Evolutionary conservation across 2,888 invertebrate species (phyloP), one percentile per base, ranked within the genome.

Genomic region (Macropis europaea): DNA sequence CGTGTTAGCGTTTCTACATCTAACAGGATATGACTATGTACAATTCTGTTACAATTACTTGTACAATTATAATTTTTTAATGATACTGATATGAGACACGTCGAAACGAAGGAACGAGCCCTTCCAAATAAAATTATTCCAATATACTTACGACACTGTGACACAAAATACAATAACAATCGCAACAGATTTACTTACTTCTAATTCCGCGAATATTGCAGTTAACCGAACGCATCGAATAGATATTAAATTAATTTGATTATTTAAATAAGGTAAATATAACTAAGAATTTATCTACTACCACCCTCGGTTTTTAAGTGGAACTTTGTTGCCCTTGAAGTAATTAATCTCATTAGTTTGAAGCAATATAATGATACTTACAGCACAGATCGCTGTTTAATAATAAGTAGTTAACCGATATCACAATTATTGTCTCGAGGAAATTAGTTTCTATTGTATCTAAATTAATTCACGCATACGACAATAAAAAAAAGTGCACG

Each of bases 11-110:
- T 78, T n/a, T 42, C 67, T 71, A 73, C 45, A 79, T 85, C 87
- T 87, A 87, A 86, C 87, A 82, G 84, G 87, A 86, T 76, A 83
- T 86, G 86, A 73, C 67, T 62, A 63, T 59, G 5, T 52, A 45
- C 5, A 62, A 43, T 43, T 56, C 24, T 15, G 2, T 63, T 64
- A 62, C 28, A 42, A n/a, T 32, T 56, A 34, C 28, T 28, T 6
- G 50, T 68, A 45, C 24, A 50, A 53, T 62, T 26, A 42, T 24
- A 6, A 63, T 34, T 24, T 30, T 1, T n/a, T 26, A 17, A 24
- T n/a, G 26, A 38, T 32, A 56, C 5, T 3, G n/a, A 52, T 28
- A 32, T 22, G 19, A 34, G 19, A 9, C 17, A 34, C 24, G 36
- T 52, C 11, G 24, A 34, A 45, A 43, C 15, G 7, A n/a, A n/a